Evolutionary conservation across 2,888 invertebrate species (phyloP).

Genomic region (Gasteruption jaculator): DNA sequence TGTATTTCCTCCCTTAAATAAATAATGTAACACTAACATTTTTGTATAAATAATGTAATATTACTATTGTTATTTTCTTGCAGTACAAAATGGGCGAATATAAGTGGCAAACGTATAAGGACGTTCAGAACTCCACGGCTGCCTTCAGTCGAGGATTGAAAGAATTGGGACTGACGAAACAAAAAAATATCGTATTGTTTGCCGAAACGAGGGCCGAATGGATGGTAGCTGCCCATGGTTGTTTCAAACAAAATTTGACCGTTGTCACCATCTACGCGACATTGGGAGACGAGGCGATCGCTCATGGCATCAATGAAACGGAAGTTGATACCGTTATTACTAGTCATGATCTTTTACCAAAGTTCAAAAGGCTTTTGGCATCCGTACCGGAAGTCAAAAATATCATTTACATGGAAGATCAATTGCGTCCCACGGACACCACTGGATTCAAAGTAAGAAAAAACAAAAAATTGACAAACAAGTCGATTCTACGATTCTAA

Average conservation of each 20-base stretch:
- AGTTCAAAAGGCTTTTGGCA: constrained; percentile 74
- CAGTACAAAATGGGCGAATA: constrained; percentile 92
- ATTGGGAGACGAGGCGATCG: constrained; percentile 92
- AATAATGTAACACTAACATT: no score
- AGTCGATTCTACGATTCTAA: neutral
- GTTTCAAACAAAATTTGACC: constrained; percentile 81
- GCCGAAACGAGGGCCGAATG: constrained; percentile 98
- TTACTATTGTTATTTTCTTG: constrained; percentile 38
- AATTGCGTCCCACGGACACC: constrained; percentile 67
- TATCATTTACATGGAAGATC: constrained; percentile 85
- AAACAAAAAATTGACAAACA: neutral
- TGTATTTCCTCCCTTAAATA: no score
- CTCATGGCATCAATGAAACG: constrained; percentile 95
- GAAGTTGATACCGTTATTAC: constrained; percentile 92
- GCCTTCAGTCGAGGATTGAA: constrained; percentile 82
- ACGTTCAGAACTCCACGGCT: constrained; percentile 71
- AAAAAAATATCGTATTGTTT: constrained; percentile 83
- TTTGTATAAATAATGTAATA: no score
- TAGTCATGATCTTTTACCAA: constrained; percentile 84
- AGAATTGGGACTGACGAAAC: constrained; percentile 70
- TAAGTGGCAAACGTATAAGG: constrained; percentile 79
- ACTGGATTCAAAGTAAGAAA: constrained; percentile 61
- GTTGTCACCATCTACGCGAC: constrained; percentile 98
- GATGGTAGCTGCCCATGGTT: constrained; percentile 94
- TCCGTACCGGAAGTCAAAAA: constrained; percentile 73